Conservation (phyloP, 2,888 invertebrate genomes). For the Cerastis leucographa region DNA sequence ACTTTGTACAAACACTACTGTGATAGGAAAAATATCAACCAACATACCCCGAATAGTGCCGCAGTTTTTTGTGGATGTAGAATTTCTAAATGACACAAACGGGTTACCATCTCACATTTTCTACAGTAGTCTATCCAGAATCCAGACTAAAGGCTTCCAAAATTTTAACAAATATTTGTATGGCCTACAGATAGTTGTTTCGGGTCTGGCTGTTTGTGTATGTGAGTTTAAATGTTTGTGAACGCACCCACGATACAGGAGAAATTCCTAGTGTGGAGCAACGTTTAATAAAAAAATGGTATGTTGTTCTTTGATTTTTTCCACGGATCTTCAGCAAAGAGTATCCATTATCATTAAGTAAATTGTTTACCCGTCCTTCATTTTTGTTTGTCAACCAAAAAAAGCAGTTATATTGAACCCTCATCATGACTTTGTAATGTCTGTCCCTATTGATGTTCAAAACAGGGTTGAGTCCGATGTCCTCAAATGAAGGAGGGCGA, state of each 20-base stretch:
- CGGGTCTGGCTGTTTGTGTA: no score
- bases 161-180: no score
- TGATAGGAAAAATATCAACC: constrained; percentile 3
- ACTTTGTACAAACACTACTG: constrained; percentile 36
- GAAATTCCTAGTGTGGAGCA: no score
- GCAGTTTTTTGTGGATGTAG: neutral
- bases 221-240: no score
- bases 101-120: neutral
- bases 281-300: no score
- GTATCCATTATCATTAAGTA: neutral
- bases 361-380: neutral
- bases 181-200: no score
- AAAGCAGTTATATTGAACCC: constrained; percentile 24
- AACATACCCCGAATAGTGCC: neutral
- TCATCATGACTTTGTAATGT: constrained; percentile 33
- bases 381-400: constrained; percentile 4
- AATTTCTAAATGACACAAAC: neutral
- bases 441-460: constrained; percentile 47
- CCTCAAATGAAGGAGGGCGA: constrained; percentile 34
- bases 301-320: neutral
- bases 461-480: neutral
- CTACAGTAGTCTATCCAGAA: neutral
- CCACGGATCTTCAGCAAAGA: neutral
- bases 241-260: no score
- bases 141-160: neutral